These are phyloP conservation scores for Heterohyrax brucei DNA, from an alignment of 2,797 vertebrate genomes.

Conservation along the genomic window DNA sequence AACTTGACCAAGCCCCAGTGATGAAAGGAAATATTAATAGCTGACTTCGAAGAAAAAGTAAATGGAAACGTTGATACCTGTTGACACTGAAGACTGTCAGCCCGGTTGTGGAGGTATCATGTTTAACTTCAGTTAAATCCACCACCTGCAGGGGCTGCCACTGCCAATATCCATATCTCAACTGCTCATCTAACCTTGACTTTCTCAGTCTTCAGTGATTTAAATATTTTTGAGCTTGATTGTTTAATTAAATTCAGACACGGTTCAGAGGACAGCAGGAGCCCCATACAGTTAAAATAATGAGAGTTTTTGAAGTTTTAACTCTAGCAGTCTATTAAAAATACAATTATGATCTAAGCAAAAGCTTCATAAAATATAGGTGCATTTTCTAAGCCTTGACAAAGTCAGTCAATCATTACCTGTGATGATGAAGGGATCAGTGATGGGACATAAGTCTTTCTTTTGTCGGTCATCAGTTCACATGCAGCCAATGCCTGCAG, in stretches of 20 bases:
- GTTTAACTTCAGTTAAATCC: neutral
- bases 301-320: conserved; percentile 81
- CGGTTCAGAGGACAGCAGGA: conserved; percentile 78
- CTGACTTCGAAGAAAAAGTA: neutral
- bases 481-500: neutral
- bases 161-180: neutral
- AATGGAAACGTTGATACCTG: neutral
- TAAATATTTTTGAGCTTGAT: conserved; percentile 61
- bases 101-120: fast-evolving
- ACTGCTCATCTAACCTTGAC: neutral
- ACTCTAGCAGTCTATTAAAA: conserved; percentile 74
- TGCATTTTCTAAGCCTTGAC: conserved; percentile 75
- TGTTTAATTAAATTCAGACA: conserved; percentile 83
- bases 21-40: neutral
- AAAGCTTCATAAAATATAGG: conserved; percentile 64
- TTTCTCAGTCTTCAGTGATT: neutral
- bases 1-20: neutral
- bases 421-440: conserved; percentile 53
- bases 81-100: neutral
- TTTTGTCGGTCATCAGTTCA: conserved; percentile 56
- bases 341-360: conserved; percentile 64
- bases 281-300: conserved; percentile 61
- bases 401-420: conserved; percentile 79
- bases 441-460: neutral
- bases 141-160: fast-evolving